phyloP scores from a whole-genome alignment of 2,113 vertebrate species.

The Australoheros scitulus region DNA sequence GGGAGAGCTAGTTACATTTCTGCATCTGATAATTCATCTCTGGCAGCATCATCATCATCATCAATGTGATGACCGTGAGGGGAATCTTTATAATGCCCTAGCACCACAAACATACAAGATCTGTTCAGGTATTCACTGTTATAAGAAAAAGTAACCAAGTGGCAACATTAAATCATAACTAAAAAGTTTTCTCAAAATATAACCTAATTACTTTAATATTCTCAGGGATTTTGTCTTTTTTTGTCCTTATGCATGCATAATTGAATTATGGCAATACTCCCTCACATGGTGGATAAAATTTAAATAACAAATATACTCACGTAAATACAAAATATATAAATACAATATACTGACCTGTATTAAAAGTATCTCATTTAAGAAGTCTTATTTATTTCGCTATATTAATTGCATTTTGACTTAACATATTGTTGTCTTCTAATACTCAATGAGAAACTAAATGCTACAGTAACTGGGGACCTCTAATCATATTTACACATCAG shows the following conservation, averaged over 20 bases:
- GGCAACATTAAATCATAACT: constrained; percentile 22
- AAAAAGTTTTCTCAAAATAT: not conserved
- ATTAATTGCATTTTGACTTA: constrained; percentile 18
- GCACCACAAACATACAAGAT: not conserved
- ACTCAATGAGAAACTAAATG: not conserved
- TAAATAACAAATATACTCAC: not conserved
- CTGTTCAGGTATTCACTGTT: not conserved
- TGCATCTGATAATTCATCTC: constrained; percentile 20
- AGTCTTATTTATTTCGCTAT: too few species aligned
- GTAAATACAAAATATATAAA: not conserved
- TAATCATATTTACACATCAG: constrained; percentile 35
- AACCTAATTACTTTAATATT: constrained; percentile 33
- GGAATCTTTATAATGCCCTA: not conserved
- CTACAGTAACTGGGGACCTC: constrained; percentile 13
- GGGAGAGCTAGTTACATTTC: constrained; percentile 16
- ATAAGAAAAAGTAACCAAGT: constrained; percentile 1
- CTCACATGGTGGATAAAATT: not conserved
- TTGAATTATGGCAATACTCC: not conserved
- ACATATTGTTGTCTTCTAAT: constrained; percentile 10
- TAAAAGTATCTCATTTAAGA: too few species aligned
- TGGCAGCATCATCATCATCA: not conserved
- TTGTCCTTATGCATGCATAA: not conserved
- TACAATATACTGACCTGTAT: not conserved
- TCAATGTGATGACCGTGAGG: not conserved
- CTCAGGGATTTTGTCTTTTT: constrained; percentile 12